Evolutionary conservation across 2,888 invertebrate species (phyloP).

Genomic region (Erpobdella octoculata): DNA sequence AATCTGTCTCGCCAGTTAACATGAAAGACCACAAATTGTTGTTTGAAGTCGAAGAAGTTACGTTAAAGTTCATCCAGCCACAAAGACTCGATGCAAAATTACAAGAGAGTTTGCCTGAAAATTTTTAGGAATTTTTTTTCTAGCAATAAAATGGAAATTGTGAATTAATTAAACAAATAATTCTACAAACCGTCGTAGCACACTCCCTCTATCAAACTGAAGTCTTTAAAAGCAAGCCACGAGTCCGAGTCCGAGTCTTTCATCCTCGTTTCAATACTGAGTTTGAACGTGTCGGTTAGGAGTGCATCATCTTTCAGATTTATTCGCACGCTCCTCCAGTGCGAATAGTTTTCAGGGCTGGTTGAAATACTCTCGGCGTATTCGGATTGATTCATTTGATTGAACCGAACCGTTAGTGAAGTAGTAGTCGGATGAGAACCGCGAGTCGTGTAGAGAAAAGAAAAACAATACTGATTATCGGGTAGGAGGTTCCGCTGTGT

Average conservation of each 20-base stretch:
- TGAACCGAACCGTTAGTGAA: too few relatives aligned
- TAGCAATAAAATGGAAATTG: neutral
- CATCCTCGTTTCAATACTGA: neutral
- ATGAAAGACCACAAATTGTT: neutral
- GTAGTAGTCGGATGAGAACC: too few relatives aligned
- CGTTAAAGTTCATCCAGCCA: conserved; percentile 8
- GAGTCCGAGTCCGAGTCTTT: neutral
- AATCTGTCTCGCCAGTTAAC: neutral
- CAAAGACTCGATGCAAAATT: conserved; percentile 20
- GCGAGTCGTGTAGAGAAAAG: neutral
- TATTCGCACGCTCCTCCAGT: neutral
- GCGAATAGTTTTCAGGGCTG: too few relatives aligned
- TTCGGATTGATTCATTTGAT: too few relatives aligned
- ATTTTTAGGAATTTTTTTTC: neutral
- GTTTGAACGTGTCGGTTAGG: neutral
- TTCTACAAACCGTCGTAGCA: neutral
- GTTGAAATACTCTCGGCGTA: neutral
- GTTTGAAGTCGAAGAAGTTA: neutral
- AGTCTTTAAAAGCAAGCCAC: neutral
- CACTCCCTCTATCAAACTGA: conserved; percentile 3
- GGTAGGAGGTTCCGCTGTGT: too few relatives aligned
- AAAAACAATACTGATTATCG: conserved; percentile 1
- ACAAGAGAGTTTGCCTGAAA: conserved; percentile 14
- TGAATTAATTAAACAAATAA: neutral
- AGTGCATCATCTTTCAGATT: neutral